Evolutionary conservation across 2,888 invertebrate species (phyloP).

Genomic region (Pimpla rufipes): DNA sequence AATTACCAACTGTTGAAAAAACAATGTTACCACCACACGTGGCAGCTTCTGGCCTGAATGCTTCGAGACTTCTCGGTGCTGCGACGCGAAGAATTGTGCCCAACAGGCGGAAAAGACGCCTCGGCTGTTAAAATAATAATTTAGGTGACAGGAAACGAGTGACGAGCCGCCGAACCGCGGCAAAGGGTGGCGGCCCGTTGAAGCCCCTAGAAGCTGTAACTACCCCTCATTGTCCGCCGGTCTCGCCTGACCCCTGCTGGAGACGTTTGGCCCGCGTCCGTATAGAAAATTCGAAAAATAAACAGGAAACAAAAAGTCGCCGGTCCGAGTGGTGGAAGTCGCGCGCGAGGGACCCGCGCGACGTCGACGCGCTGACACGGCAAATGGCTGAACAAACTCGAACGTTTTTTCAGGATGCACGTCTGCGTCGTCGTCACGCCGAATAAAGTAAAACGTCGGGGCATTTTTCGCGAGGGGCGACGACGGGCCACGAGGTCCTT

Average conservation of each 20-base stretch:
- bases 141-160: constrained; percentile 59
- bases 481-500: neutral
- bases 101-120: constrained; percentile 22
- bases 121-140: constrained; percentile 61
- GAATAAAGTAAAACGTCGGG: constrained; percentile 23
- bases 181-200: constrained; percentile 22
- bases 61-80: neutral
- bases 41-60: neutral
- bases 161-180: constrained; percentile 42
- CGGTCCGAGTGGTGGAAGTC: no score
- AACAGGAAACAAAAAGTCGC: constrained; percentile 51
- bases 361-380: constrained; percentile 18
- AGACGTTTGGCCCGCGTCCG: constrained; percentile 45
- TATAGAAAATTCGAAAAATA: constrained; percentile 65
- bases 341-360: neutral
- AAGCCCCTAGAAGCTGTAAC: constrained; percentile 17
- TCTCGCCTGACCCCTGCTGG: constrained; percentile 4
- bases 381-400: constrained; percentile 50
- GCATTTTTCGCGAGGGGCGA: constrained; percentile 1
- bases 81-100: constrained; percentile 7
- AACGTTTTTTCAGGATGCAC: constrained; percentile 60
- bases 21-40: constrained; percentile 53
- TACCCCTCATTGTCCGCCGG: constrained; percentile 12
- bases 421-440: constrained; percentile 2
- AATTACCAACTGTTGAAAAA: constrained; percentile 65